A percentile compares a stretch with the other conserved stretches of the same genome.
These are phyloP conservation scores for Protula sp. DNA, from an alignment of 2,888 invertebrate genomes.

Conservation along the genomic window DNA sequence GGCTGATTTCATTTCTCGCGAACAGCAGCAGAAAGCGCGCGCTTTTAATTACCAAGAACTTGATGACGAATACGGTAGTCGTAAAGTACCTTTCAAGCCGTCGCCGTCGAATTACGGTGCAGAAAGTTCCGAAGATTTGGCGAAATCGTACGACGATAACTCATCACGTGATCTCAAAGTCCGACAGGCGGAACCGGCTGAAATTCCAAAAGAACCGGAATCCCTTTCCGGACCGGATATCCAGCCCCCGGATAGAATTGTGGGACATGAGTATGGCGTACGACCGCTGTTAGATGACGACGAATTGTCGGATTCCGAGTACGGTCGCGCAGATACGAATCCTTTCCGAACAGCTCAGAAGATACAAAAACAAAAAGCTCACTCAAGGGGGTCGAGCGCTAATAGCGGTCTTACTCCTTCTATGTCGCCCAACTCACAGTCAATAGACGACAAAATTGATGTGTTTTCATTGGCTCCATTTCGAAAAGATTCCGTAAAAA, in stretches of 20 bases:
- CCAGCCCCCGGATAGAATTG: slow-evolving; percentile 60
- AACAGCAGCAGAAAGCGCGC: slow-evolving; percentile 49
- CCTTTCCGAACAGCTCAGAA: background rate
- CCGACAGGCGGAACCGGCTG: too few species aligned
- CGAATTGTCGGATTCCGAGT: slow-evolving; percentile 59
- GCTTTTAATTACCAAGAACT: slow-evolving; percentile 45
- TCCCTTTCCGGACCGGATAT: too few species aligned
- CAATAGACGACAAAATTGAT: too few species aligned
- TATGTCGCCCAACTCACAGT: too few species aligned
- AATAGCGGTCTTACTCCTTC: slow-evolving; percentile 7
- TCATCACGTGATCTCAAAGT: too few species aligned
- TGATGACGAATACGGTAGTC: slow-evolving; percentile 49
- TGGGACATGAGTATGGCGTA: slow-evolving; percentile 72
- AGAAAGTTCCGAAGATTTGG: slow-evolving; percentile 7
- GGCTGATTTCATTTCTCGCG: too few species aligned
- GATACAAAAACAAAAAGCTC: background rate
- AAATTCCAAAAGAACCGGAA: too few species aligned
- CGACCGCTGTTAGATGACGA: slow-evolving; percentile 71
- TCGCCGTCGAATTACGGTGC: slow-evolving; percentile 3
- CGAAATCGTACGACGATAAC: slow-evolving; percentile 6
- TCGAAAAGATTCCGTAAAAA: too few species aligned
- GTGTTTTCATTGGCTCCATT: too few species aligned
- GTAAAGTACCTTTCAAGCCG: slow-evolving; percentile 8
- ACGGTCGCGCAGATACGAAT: background rate
- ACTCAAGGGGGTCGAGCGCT: slow-evolving; percentile 10